These are phyloP conservation scores for Drosophila kurseongensis DNA, from an alignment of 1,140 invertebrate species.

Conservation along the genomic window DNA sequence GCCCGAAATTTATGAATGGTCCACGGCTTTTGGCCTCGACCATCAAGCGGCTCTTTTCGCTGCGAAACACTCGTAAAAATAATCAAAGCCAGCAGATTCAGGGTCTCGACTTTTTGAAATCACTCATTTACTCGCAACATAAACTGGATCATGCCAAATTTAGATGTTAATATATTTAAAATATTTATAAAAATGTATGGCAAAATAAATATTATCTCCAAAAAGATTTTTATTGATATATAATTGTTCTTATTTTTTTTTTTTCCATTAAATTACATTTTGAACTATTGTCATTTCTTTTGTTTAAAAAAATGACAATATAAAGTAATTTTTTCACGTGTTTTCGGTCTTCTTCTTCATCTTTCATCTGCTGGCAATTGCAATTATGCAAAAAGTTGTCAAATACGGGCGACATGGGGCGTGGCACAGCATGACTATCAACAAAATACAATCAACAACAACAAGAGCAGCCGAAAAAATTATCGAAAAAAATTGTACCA, in stretches of 20 bases:
- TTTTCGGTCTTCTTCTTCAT: not conserved
- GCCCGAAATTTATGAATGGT: constrained; percentile 70
- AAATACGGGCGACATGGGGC: constrained; percentile 54
- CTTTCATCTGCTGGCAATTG: constrained; percentile 30
- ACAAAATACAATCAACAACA: constrained; percentile 67
- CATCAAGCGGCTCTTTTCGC: constrained; percentile 10
- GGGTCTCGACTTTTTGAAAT: too few species aligned
- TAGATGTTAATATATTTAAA: too few species aligned
- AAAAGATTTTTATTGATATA: too few species aligned
- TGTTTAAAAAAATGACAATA: not conserved
- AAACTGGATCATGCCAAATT: too few species aligned
- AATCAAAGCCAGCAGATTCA: too few species aligned
- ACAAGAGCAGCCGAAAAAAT: constrained; percentile 29
- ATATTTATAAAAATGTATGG: too few species aligned
- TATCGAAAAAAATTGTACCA: constrained; percentile 62
- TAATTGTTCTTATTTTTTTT: too few species aligned
- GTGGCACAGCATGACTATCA: constrained; percentile 67
- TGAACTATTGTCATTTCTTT: too few species aligned
- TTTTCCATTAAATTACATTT: too few species aligned
- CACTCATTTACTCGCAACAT: too few species aligned
- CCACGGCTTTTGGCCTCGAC: constrained; percentile 40
- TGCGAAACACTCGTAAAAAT: not conserved
- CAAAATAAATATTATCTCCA: too few species aligned
- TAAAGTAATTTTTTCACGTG: not conserved
- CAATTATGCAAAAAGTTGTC: constrained; percentile 81